These are phyloP conservation scores for Nannoperca australis DNA, from an alignment of 2,797 vertebrate genomes.

Conservation along the genomic window DNA sequence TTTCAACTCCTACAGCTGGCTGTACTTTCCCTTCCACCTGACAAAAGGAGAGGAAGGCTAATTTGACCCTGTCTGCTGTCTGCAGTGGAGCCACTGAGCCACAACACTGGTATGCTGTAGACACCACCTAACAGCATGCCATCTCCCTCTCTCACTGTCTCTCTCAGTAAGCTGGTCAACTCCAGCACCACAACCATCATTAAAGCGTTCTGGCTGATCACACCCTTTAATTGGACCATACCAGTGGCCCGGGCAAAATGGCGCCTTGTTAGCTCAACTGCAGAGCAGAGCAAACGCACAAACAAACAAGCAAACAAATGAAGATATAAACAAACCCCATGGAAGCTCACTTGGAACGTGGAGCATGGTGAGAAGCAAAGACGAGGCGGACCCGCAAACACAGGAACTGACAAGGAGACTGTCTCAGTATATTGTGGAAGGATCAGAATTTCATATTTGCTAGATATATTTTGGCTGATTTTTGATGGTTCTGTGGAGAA, in stretches of 20 bases:
- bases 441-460: constrained; percentile 15
- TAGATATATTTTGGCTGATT: constrained; percentile 27
- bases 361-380: constrained; percentile 29
- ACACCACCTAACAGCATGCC: constrained; percentile 77
- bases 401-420: constrained; percentile 42
- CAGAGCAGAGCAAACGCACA: constrained; percentile 63
- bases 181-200: constrained; percentile 83
- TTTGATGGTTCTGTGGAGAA: background rate
- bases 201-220: constrained; percentile 88
- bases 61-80: constrained; percentile 74
- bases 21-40: constrained; percentile 45
- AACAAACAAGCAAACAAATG: constrained; percentile 80
- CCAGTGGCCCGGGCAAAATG: constrained; percentile 78
- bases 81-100: constrained; percentile 77
- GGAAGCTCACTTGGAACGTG: constrained; percentile 56
- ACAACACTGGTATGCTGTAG: constrained; percentile 72
- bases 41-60: constrained; percentile 60
- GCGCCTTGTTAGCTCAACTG: constrained; percentile 86
- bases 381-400: constrained; percentile 61
- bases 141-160: constrained; percentile 52
- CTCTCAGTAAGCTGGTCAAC: constrained; percentile 71
- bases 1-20: constrained; percentile 27
- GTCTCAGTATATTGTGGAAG: constrained; percentile 12
- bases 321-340: constrained; percentile 69
- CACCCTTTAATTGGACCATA: constrained; percentile 87